Evolutionary conservation across 2,797 vertebrate species (phyloP), one percentile per base, ranked within the genome.

Genomic region (Zalophus californianus): DNA sequence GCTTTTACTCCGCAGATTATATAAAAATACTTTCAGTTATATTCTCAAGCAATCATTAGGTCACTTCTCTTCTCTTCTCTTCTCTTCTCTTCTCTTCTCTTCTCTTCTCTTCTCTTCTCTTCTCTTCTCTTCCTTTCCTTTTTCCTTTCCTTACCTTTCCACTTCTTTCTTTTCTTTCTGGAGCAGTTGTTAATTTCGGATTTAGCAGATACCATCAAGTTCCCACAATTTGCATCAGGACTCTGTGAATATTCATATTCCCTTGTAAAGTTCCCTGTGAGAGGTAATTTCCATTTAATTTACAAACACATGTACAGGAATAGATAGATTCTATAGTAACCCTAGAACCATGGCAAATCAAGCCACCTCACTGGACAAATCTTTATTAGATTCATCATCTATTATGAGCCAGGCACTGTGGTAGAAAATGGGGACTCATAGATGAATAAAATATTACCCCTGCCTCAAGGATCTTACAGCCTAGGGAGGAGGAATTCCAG

Each of bases 21-120:
- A 35, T 32, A 82, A 94, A 96, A 94, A 88, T 70, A 92, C 41
- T 64, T 83, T 66, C 52, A 86, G 68, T 86, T 93, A 56, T 18
- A 16, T 88, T 96, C 29, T 93, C 23, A 84, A 83, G 21, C 12
- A 86, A 75, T 85, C 44, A 80, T 9, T 68, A 56, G 58, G 35
- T n/a, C 14, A 52, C 16, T 85, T 64, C 10, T 77, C 21, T 29
- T 5, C 14, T 48, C 25, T 44, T 72, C 13, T 27, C 11, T 73
- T 64, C 25, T 62, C 32, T 85, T 85, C 72, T 50, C 38, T 82
- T 50, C 54, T 56, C 32, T 64, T n/a, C 29, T 64, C 32, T 64
- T 32, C 62, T 41, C 7, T 68, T 68, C 18, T 25, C 23, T 72
- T 70, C 27, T 14, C 29, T 60, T 27, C 86, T 21, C 38, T 54